These are phyloP conservation scores for Endomychus coccineus DNA, from an alignment of 2,888 invertebrate genomes.

Conservation along the genomic window DNA sequence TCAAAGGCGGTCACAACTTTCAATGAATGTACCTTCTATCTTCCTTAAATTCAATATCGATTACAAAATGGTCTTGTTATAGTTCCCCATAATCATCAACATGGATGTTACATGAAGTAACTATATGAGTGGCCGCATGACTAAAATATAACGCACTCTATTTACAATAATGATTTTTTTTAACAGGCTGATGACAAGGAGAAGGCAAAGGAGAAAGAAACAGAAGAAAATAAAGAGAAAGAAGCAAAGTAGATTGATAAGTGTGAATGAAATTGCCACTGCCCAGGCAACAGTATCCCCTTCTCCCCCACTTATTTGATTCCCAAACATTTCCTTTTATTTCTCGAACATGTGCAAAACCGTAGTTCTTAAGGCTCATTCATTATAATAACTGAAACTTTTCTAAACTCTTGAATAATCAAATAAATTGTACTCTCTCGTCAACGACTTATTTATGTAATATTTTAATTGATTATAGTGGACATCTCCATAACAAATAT, in stretches of 20 bases:
- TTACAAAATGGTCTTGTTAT: too few relatives aligned
- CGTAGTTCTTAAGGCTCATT: slow-evolving; percentile 40
- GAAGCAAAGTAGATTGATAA: slow-evolving; percentile 17
- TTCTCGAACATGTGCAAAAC: slow-evolving; percentile 41
- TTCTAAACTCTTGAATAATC: slow-evolving; percentile 1
- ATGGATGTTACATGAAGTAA: too few relatives aligned
- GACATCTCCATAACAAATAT: slow-evolving; percentile 37
- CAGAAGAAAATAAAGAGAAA: slow-evolving; percentile 60
- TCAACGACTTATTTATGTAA: slow-evolving; percentile 38
- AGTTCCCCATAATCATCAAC: too few relatives aligned
- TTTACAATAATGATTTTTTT: too few relatives aligned
- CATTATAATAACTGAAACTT: slow-evolving; percentile 20
- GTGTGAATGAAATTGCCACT: slow-evolving; percentile 28
- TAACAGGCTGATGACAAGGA: slow-evolving; percentile 74
- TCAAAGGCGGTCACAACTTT: too few relatives aligned
- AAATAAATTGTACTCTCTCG: slow-evolving; percentile 26
- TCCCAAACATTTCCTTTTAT: slow-evolving; percentile 30
- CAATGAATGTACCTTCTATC: too few relatives aligned
- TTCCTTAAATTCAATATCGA: too few relatives aligned
- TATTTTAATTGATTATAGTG: slow-evolving; percentile 34
- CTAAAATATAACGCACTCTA: too few relatives aligned
- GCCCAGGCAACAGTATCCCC: slow-evolving; percentile 31
- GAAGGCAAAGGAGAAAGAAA: slow-evolving; percentile 54
- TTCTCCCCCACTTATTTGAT: slow-evolving; percentile 21
- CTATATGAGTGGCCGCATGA: too few relatives aligned